Evolutionary conservation across 2,113 vertebrate species (phyloP).

Genomic region (Serilophus lunatus): DNA sequence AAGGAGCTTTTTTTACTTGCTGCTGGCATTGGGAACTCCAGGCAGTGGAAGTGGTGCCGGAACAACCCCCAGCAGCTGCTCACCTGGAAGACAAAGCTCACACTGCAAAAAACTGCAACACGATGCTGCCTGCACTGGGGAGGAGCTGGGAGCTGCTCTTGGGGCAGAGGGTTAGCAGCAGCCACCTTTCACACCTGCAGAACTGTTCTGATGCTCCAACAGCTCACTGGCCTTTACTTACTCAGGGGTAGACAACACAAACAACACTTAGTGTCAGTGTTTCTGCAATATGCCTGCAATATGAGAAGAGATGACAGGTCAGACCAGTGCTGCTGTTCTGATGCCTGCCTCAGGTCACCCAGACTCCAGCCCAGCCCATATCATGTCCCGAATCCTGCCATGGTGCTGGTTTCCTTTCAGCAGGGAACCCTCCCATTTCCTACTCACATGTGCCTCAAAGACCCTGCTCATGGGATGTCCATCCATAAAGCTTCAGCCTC

Average conservation of each 20-base stretch:
- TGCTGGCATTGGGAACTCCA: rapidly evolving
- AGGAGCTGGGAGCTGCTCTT: not conserved
- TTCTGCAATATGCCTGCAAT: not conserved
- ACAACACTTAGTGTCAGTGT: no score
- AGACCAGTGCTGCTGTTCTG: not conserved
- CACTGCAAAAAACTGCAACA: rapidly evolving
- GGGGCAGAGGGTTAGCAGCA: not conserved
- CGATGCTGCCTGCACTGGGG: not conserved
- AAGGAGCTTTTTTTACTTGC: not conserved
- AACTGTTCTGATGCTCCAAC: not conserved
- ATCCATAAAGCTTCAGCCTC: not conserved
- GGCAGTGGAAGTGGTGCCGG: not conserved
- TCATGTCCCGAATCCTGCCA: rapidly evolving
- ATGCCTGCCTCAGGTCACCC: no score
- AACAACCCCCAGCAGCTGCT: not conserved
- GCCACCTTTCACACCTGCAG: not conserved
- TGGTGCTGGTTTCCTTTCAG: not conserved
- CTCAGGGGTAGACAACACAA: not conserved
- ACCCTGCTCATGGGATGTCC: rapidly evolving
- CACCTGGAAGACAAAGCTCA: no score
- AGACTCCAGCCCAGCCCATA: not conserved
- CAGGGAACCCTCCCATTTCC: not conserved
- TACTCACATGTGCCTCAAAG: rapidly evolving
- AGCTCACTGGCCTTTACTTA: not conserved
- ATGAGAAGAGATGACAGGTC: not conserved